Evolutionary conservation across 2,113 vertebrate species (phyloP).

Genomic region (Dicrurus megarhynchus): DNA sequence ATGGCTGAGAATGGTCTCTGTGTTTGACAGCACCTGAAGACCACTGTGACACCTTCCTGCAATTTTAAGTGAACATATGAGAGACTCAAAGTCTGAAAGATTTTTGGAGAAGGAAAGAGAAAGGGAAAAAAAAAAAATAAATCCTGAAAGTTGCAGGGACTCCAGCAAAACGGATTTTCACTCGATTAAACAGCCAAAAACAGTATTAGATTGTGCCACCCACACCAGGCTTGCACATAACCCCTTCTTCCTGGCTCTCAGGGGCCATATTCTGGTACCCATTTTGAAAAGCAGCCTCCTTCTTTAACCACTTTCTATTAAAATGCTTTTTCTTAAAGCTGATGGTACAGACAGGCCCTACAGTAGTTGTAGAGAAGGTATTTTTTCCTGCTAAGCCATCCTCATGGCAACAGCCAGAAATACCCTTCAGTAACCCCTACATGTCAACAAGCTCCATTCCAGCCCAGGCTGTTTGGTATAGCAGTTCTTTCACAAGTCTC

Average conservation of each 20-base stretch:
- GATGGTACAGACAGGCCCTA: background rate
- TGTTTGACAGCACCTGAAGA: background rate
- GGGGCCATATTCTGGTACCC: background rate
- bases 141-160: background rate
- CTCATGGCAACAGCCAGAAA: constrained; percentile 64
- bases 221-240: background rate
- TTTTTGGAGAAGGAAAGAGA: background rate
- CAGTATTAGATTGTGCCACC: background rate
- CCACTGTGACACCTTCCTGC: background rate
- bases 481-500: constrained; percentile 72
- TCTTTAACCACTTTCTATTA: background rate
- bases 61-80: background rate
- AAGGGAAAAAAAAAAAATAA: too few species aligned
- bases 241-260: background rate
- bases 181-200: background rate
- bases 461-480: constrained; percentile 59
- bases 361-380: background rate
- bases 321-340: background rate
- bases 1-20: background rate
- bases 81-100: background rate
- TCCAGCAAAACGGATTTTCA: background rate
- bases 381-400: constrained; percentile 41
- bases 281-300: background rate
- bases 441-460: constrained; percentile 51
- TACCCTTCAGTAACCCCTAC: constrained; percentile 61